Evolutionary conservation across 2,113 vertebrate species (phyloP).

Genomic region (Larimichthys polyactis): DNA sequence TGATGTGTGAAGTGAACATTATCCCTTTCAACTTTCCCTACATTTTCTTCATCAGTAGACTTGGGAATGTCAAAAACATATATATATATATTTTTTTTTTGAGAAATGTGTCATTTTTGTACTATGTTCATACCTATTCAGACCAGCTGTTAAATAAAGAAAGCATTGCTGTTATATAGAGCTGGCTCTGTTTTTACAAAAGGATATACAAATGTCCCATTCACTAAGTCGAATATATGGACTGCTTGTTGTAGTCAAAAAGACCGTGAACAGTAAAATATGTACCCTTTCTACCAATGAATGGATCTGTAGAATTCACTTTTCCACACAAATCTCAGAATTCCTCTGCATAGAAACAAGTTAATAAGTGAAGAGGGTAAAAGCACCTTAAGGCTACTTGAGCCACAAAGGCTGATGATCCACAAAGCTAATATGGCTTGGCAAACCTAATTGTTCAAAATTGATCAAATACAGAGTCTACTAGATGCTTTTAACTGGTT

Average conservation of each 20-base stretch:
- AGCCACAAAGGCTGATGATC: constrained; percentile 74
- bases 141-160: not conserved
- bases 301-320: constrained; percentile 58
- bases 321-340: constrained; percentile 55
- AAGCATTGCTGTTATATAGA: constrained; percentile 28
- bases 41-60: not conserved
- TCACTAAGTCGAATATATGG: constrained; percentile 50
- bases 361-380: constrained; percentile 66
- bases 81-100: too few species aligned
- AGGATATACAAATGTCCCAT: constrained; percentile 56
- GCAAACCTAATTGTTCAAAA: constrained; percentile 78
- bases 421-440: constrained; percentile 77
- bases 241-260: constrained; percentile 36
- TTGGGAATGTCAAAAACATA: not conserved
- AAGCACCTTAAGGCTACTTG: constrained; percentile 68
- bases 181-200: constrained; percentile 35
- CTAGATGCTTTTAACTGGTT: constrained; percentile 65
- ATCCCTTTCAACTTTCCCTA: not conserved
- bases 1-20: not conserved
- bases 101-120: not conserved
- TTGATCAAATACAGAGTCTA: constrained; percentile 66
- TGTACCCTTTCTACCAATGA: constrained; percentile 51
- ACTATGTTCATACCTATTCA: not conserved
- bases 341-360: constrained; percentile 42
- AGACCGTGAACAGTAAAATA: constrained; percentile 58